Evolutionary conservation across 2,113 vertebrate genomes (phyloP).

Genomic region (Amphiprion ocellaris): DNA sequence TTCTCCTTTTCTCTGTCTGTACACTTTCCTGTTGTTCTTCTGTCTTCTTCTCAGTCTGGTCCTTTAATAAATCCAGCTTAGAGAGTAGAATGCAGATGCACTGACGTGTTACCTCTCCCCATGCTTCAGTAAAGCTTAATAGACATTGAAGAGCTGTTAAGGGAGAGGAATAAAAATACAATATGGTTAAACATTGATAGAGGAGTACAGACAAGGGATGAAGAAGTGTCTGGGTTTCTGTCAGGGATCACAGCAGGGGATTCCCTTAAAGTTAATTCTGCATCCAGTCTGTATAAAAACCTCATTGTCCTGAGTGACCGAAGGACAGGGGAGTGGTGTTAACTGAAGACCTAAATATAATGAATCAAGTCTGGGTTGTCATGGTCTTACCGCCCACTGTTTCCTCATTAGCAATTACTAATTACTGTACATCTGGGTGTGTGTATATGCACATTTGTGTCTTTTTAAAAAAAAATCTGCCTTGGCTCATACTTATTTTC

Average conservation of each 20-base stretch:
- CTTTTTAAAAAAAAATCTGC: slow-evolving; percentile 11
- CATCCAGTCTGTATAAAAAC: slow-evolving; percentile 18
- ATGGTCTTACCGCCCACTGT: not conserved
- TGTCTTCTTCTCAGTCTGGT: slow-evolving; percentile 2
- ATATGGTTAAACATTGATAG: slow-evolving; percentile 49
- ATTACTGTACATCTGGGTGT: not conserved
- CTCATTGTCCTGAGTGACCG: slow-evolving; percentile 43
- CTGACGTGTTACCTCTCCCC: slow-evolving; percentile 18
- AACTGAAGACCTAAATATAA: slow-evolving; percentile 33
- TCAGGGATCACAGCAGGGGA: slow-evolving; percentile 36
- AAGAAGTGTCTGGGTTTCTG: slow-evolving; percentile 17
- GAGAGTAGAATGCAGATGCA: slow-evolving; percentile 9
- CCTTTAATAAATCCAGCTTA: not conserved
- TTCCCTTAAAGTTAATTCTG: slow-evolving; percentile 21
- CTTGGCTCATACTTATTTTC: slow-evolving; percentile 25
- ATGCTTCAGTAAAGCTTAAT: slow-evolving; percentile 18
- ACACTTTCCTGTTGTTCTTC: slow-evolving; percentile 6
- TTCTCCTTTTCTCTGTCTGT: not conserved
- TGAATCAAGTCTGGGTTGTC: slow-evolving; percentile 9
- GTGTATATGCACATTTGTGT: not conserved
- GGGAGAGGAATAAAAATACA: slow-evolving; percentile 36
- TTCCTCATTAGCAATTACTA: slow-evolving; percentile 25
- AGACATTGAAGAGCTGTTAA: slow-evolving; percentile 1
- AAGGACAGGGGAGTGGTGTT: slow-evolving; percentile 34
- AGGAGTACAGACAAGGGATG: slow-evolving; percentile 17